Evolutionary conservation across 2,797 vertebrate genomes (phyloP).

Genomic region (Xenentodon cancila): DNA sequence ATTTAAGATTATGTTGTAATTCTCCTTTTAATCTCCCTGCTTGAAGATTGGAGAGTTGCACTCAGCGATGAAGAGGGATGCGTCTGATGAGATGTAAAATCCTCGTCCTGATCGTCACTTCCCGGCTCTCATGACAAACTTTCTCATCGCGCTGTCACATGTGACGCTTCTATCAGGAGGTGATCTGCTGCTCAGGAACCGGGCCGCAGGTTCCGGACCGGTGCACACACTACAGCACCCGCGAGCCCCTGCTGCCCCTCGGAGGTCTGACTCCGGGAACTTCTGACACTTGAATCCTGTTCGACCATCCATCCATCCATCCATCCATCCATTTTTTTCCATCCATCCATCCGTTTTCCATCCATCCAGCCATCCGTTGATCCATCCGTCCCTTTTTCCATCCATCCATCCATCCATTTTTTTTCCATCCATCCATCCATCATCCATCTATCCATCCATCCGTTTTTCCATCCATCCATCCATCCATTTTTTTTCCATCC

Average conservation of each 20-base stretch:
- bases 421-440: too few species aligned
- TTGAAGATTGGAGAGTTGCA: conserved; percentile 90
- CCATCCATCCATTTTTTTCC: too few species aligned
- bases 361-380: too few species aligned
- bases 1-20: conserved; percentile 97
- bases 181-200: conserved; percentile 28
- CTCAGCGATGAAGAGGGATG: conserved; percentile 86
- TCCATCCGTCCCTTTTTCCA: too few species aligned
- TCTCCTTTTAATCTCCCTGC: conserved; percentile 90
- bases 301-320: too few species aligned
- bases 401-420: too few species aligned
- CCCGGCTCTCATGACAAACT: conserved; percentile 41
- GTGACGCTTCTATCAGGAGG: conserved; percentile 37
- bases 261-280: neutral
- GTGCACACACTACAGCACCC: neutral
- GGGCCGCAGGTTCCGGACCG: neutral
- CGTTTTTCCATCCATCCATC: too few species aligned
- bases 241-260: conserved; percentile 1
- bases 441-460: too few species aligned
- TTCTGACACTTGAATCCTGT: too few species aligned
- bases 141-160: conserved; percentile 31
- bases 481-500: too few species aligned
- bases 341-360: too few species aligned
- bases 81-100: conserved; percentile 82
- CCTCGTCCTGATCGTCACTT: conserved; percentile 1